These are phyloP conservation scores for Zingel zingel DNA, from an alignment of 2,113 vertebrate genomes.

Conservation along the genomic window DNA sequence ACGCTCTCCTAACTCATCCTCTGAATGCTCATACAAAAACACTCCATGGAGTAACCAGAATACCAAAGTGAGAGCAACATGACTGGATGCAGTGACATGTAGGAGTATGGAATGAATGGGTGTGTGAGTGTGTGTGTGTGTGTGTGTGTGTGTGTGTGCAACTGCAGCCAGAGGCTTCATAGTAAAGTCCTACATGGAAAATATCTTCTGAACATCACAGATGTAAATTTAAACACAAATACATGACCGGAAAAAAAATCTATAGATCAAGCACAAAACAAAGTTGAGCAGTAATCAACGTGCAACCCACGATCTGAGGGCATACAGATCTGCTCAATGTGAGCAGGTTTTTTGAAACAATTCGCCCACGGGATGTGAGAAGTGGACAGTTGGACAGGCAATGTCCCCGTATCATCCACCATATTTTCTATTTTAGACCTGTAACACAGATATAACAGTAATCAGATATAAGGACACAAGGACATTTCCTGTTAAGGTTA, in stretches of 20 bases:
- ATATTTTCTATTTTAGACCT: not conserved
- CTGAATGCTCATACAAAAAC: conserved; percentile 27
- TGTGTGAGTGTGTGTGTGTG: conserved; percentile 1
- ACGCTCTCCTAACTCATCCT: not conserved
- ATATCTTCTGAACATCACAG: not conserved
- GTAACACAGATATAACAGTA: not conserved
- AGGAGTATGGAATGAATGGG: not conserved
- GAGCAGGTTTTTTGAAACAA: not conserved
- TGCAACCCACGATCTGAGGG: no score
- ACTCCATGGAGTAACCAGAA: conserved; percentile 46
- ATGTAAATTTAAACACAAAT: not conserved
- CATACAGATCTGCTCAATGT: no score
- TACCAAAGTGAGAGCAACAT: conserved; percentile 63
- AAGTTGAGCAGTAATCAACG: not conserved
- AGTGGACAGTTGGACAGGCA: not conserved
- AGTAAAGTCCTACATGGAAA: not conserved
- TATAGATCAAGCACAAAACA: not conserved
- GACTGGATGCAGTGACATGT: conserved; percentile 37
- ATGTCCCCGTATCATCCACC: not conserved
- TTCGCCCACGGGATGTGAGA: not conserved
- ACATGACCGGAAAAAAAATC: not conserved
- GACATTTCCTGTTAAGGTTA: not conserved
- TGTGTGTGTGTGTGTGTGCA: conserved; percentile 25
- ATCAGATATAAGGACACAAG: not conserved
- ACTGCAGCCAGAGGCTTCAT: conserved; percentile 67